Base-by-base conservation (phyloP, 2,888 invertebrate genomes). In the Sialis fuliginosa region DNA sequence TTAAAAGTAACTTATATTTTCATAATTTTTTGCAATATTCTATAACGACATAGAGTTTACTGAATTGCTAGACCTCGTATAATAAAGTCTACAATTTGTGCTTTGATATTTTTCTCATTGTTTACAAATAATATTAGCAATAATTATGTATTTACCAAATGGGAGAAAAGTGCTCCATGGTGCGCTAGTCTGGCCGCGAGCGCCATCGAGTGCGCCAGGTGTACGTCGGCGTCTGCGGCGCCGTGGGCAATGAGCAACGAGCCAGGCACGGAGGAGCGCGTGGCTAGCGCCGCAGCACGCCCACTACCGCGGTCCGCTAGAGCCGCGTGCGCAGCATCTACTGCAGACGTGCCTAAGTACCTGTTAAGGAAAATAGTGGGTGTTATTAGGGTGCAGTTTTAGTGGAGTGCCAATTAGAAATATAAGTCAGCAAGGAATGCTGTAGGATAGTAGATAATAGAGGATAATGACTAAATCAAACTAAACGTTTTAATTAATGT, bases 131-230 rank as follows among this genome's bases (percentile, higher is more conserved):
- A 1, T 32, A 33, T 39, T 9, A 5, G 10, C 31, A 45, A 40
- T 2, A 34, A 10, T 9, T 33, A 41, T 35, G 8, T 4, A 56
- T 62, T 63, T 62, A 89, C 90, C 77, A 89, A 80, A 60, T 88
- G 81, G 49, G 84, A 76, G 65, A 89, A 93, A 46, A 87, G 72
- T 6, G 92, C 81, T 49, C 81, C 79, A 51, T 81, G 79, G 50
- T 79, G 74, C n/a, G 86, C 78, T 45, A 93, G 70, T n/a, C 89
- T 81, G 51, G 81, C 75, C 9, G 88, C 82, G 42, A 93, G 71
- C 61, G 87, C 78, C 55, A 91, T 76, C 32, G 89, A 80, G 63
- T 95, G 91, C 60, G 85, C 86, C 57, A 88, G 84, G 60, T 89
- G 92, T 39, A 91, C 87, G 52, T 78, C 70, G 40, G 79, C 74